Base-by-base conservation (phyloP, 2,797 vertebrate genomes). In the Triplophysa yarkandensis region DNA sequence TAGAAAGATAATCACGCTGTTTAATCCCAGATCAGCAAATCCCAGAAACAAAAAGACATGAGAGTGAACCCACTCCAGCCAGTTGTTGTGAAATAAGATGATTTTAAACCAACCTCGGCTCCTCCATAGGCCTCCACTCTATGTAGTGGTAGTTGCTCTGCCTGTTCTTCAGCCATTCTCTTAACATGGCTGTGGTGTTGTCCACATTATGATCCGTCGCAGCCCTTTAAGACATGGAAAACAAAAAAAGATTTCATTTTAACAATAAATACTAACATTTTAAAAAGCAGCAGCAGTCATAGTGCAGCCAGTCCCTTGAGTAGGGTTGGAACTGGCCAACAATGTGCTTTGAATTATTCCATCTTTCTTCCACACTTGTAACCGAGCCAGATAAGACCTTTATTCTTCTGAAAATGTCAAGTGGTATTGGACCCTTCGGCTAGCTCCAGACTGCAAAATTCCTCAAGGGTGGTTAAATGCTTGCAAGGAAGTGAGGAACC, bases 111-210 rank as follows among this genome's bases (percentile, higher is more conserved):
- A 84, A 98, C 97, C 57, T 89, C 0, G 96, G 97, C 2, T 94
- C 93, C 13, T 95, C 93, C 95, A 98, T 92, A 0, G 96, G 97
- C 34, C 97, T 93, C 97, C 97, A 99, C 83, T 98, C 97, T 77
- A 98, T 94, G 0, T 95, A 94, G 10, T 98, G 97, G 81, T 99
- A 98, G 28, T 91, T 41, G 10, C 81, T 86, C 89, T 95, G 95
- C 0, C 95, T 94, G 0, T 83, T 90, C 83, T 91, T 96, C 88
- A 98, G 83, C 97, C 97, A 99, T 77, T 97, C 97, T 77, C 91
- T 92, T 81, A 99, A 87, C 81, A 98, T 86, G 19, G 92, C 94
- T 0, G 95, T 96, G 61, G 95, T 98, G 83, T 98, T 98, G 88
- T 99, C 97, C 76, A 91, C 9, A 11, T 93, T 99, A 81, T 99